phyloP scores from a whole-genome alignment of 2,797 vertebrate species.

The Anguilla pacifica region DNA sequence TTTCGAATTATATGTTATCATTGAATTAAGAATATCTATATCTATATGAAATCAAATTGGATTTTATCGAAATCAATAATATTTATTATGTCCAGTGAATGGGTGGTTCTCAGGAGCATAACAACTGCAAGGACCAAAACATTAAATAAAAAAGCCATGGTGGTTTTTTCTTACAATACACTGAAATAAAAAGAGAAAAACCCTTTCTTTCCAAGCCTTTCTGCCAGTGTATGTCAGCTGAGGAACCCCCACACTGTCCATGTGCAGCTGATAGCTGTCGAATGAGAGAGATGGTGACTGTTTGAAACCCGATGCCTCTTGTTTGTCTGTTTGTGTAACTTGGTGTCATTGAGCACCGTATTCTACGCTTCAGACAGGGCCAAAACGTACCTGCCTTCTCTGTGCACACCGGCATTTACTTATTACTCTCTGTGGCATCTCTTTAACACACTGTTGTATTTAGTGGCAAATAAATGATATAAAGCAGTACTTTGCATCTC shows the following conservation, averaged over 20 bases:
- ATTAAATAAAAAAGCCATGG: constrained; percentile 7
- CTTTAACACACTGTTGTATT: constrained; percentile 57
- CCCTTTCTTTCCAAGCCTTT: constrained; percentile 34
- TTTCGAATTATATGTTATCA: constrained; percentile 7
- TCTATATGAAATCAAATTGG: background rate
- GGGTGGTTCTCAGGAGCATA: constrained; percentile 31
- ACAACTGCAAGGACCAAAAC: constrained; percentile 45
- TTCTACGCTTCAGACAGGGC: constrained; percentile 14
- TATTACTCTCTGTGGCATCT: constrained; percentile 62
- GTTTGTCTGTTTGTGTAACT: constrained; percentile 38
- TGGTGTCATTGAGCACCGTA: constrained; percentile 49
- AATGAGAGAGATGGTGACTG: constrained; percentile 50
- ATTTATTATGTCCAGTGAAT: constrained; percentile 42
- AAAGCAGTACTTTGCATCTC: constrained; percentile 64
- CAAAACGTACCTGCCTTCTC: background rate
- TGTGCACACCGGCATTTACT: constrained; percentile 51
- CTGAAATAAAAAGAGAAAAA: constrained; percentile 5
- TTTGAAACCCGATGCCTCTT: constrained; percentile 49
- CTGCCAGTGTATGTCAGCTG: constrained; percentile 45
- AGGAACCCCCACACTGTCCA: constrained; percentile 48
- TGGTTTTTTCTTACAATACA: constrained; percentile 56
- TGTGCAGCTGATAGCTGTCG: constrained; percentile 45
- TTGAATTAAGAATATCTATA: constrained; percentile 31
- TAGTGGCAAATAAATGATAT: constrained; percentile 78
- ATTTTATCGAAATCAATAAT: constrained; percentile 35